Evolutionary conservation across 2,888 invertebrate species (phyloP), one percentile per base, ranked within the genome.

Genomic region (Matsumyia berberina): DNA sequence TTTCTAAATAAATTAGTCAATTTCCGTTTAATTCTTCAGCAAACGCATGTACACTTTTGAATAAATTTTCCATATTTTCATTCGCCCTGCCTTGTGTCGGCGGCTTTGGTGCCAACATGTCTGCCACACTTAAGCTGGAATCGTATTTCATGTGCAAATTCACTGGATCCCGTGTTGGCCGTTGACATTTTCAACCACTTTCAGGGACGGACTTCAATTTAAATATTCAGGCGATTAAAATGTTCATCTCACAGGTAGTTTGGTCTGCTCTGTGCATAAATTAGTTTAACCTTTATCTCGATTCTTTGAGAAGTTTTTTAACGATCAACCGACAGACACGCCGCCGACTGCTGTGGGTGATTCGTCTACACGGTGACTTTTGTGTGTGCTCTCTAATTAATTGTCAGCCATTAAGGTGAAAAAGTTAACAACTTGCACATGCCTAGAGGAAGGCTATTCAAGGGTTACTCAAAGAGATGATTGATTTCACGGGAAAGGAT

Each of bases 81-180:
- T 35, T 12, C n/a, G 19, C 1, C 8, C 7, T 64, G 57, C 6
- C 9, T 7, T 42, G 4, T 11, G 35, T 17, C n/a, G 9, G 42
- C 0, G 42, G 35, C 46, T 37, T 31, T 35, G 74, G 74, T 55
- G 80, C 74, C 80, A 15, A 29, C 0, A 2, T 62, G 74, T 80
- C 80, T 80, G 60, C 60, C 74, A 60, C 53, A 46, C 53, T 67
- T 62, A 15, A n/a, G 19, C 53, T 19, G 8, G 33, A 80, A 80
- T 35, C 37, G 24, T 60, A 74, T 80, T 80, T 80, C 51, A 55
- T 39, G 42, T 35, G 37, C 12, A 53, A 72, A 66, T 72, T 51
- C n/a, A 39, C 24, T 62, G 15, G 64, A 69, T 77, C 37, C 51
- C 31, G 35, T 19, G 46, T 12, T 29, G 72, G 12, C 8, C 12